Conservation (phyloP, 2,888 invertebrate species). For the Alentia gelatinosa region DNA sequence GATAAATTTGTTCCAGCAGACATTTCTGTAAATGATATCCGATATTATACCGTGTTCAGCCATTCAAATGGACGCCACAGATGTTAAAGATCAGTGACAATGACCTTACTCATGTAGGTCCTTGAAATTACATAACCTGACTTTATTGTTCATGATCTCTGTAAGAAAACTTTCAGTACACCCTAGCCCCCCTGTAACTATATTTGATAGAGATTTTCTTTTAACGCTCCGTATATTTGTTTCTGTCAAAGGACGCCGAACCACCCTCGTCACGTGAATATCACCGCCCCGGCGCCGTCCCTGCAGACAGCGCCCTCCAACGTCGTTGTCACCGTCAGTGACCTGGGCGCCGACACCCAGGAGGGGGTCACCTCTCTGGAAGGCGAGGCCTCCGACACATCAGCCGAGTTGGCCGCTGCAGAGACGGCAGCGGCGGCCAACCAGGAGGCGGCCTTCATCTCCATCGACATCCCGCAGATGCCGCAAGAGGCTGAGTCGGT, state of each 20-base stretch:
- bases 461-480: constrained; percentile 16
- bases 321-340: background rate
- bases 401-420: background rate
- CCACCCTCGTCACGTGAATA: background rate
- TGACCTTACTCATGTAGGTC: too few relatives aligned
- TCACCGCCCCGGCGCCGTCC: background rate
- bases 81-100: too few relatives aligned
- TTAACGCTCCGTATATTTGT: too few relatives aligned
- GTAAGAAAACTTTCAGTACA: too few relatives aligned
- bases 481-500: background rate
- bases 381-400: background rate
- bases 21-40: too few relatives aligned
- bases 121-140: too few relatives aligned
- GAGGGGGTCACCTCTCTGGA: background rate
- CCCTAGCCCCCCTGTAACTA: too few relatives aligned
- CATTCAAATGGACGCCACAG: too few relatives aligned
- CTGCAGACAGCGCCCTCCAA: background rate
- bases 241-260: background rate
- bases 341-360: background rate
- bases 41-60: too few relatives aligned
- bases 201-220: too few relatives aligned
- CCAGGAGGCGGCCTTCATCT: constrained; percentile 14
- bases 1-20: too few relatives aligned
- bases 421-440: background rate
- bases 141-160: too few relatives aligned